Conservation (phyloP, 1,140 invertebrate species). For the Epicauta chinensis region DNA sequence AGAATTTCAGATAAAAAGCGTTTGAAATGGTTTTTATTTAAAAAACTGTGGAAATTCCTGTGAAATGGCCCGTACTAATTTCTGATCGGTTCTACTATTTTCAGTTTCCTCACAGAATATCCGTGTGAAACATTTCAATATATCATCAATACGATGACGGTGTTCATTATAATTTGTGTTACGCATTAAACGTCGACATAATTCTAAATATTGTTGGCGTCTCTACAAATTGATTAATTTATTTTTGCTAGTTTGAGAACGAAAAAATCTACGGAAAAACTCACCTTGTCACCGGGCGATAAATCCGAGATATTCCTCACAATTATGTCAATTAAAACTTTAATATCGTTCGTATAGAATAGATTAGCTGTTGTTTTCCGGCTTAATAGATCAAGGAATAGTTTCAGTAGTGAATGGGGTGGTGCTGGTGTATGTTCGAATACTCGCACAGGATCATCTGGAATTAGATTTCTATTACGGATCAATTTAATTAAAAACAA, state of each 20-base stretch:
- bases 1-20: conserved; percentile 2
- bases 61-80: conserved; percentile 68
- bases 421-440: conserved; percentile 74
- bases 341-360: conserved; percentile 90
- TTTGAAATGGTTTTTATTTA: conserved; percentile 44
- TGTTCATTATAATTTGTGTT: conserved; percentile 71
- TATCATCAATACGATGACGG: conserved; percentile 65
- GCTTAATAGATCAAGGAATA: conserved; percentile 79
- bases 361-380: conserved; percentile 68
- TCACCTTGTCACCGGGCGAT: conserved; percentile 78
- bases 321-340: conserved; percentile 88
- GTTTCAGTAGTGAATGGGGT: conserved; percentile 79
- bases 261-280: conserved; percentile 16
- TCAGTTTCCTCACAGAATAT: conserved; percentile 77
- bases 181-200: conserved; percentile 68
- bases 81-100: conserved; percentile 64
- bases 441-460: conserved; percentile 81
- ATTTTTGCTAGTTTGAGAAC: background rate
- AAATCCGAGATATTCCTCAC: conserved; percentile 82
- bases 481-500: too few species aligned
- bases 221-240: conserved; percentile 46
- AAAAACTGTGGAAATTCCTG: conserved; percentile 81
- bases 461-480: conserved; percentile 21
- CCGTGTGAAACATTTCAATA: conserved; percentile 72
- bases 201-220: conserved; percentile 65